Base-by-base conservation (phyloP, 2,888 invertebrate species). In the Coelinius sp. region DNA sequence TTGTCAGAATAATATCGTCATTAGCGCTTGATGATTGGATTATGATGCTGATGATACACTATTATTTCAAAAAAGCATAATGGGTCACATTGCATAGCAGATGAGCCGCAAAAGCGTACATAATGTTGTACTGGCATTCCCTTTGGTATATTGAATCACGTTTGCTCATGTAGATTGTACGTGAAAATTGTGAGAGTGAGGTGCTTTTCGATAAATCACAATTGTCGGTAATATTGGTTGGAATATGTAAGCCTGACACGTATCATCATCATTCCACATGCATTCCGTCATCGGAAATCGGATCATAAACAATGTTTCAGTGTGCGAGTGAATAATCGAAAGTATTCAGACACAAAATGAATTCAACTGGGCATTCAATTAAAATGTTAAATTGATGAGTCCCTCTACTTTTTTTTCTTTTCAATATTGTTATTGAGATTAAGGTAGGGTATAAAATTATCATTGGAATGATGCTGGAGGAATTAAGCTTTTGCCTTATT, bases 241-340 rank as follows among this genome's bases (percentile, higher is more conserved):
- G 17, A 27, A 14, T 27, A 59, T 20, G 59, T 59, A 59, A 35
- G 20, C 31, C n/a, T 31, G 6, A 35, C 59, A 35, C 31, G 20
- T 59, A 35, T 20, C 31, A 35, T 59, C 35, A 59, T 59, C 59
- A 59, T 59, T 59, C 31, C 59, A 35, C 59, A 35, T 59, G 35
- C 59, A 35, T 17, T 31, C 35, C 31, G 59, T 59, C 59, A 59
- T 59, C 59, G 59, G 59, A 59, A 59, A 59, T 59, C 25, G 35
- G 59, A 59, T 59, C 59, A 59, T 59, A 59, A 59, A 59, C 59
- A 59, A 14, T 59, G 59, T 35, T 59, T 59, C 31, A 20, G 14
- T 59, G 17, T 14, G 59, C 1, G 20, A 59, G 14, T 59, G 17
- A 59, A 14, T 35, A 17, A 59, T 35, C 10, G 17, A 59, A 35